phyloP scores from a whole-genome alignment of 2,113 vertebrate species.

The Rhegmatorhina hoffmannsi region DNA sequence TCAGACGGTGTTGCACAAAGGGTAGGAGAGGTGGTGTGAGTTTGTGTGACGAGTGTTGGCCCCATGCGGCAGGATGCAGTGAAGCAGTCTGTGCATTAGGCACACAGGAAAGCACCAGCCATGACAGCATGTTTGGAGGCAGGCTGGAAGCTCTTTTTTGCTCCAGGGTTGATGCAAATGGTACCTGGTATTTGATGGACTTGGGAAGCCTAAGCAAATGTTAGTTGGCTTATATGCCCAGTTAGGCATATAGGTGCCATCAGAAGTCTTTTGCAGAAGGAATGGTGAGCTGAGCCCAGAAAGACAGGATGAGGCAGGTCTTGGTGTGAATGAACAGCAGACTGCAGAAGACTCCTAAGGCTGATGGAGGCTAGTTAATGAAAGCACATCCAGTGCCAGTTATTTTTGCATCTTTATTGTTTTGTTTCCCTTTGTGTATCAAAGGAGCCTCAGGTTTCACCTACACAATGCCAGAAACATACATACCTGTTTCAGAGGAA shows the following conservation, averaged over 20 bases:
- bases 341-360: background rate
- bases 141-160: background rate
- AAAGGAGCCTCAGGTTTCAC: background rate
- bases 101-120: rapidly evolving
- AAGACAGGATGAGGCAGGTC: background rate
- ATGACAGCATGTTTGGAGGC: rapidly evolving
- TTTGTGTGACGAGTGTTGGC: background rate
- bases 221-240: no score
- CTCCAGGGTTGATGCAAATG: background rate
- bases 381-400: background rate
- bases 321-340: background rate
- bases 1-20: background rate
- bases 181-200: background rate
- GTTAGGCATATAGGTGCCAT: background rate
- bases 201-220: background rate
- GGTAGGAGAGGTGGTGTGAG: background rate
- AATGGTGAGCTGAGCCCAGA: background rate
- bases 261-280: background rate
- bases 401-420: background rate
- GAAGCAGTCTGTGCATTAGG: background rate
- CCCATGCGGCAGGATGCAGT: background rate
- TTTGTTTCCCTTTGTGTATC: background rate
- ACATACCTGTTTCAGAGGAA: background rate
- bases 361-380: background rate
- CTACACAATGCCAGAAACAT: background rate